Conservation (phyloP, 2,113 vertebrate species). For the Ceratotherium simum region DNA sequence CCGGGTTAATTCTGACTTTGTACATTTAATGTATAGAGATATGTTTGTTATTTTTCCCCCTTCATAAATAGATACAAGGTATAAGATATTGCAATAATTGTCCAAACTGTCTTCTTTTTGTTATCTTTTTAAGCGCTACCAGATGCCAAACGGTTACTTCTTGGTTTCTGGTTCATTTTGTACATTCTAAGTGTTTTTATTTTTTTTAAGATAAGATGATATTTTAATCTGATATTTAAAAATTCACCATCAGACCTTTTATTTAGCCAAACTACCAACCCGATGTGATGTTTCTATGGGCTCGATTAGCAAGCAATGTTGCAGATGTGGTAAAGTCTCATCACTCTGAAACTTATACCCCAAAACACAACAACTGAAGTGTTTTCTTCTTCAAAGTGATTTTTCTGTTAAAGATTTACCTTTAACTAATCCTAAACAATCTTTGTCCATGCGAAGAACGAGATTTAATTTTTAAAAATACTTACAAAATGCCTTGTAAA, state of each 20-base stretch:
- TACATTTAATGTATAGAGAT: background rate
- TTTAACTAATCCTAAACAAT: conserved; percentile 9
- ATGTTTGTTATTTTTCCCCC: background rate
- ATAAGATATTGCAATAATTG: background rate
- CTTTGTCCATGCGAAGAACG: background rate
- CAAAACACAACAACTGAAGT: background rate
- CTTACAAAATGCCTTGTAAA: background rate
- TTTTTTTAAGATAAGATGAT: background rate
- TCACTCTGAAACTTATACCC: background rate
- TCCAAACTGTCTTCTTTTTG: background rate
- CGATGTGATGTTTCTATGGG: background rate
- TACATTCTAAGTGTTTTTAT: background rate
- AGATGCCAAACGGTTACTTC: background rate
- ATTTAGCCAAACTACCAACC: background rate
- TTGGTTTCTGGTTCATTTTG: conserved; percentile 9
- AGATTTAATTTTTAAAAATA: background rate
- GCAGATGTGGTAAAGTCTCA: background rate
- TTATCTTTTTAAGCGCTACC: background rate
- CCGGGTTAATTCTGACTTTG: background rate
- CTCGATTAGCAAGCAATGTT: background rate
- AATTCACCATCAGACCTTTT: background rate
- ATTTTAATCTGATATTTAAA: conserved; percentile 30
- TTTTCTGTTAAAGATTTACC: background rate
- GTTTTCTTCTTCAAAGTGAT: conserved; percentile 6
- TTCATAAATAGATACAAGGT: background rate